Conservation (phyloP, 2,888 invertebrate species). For the Quadroppia sp. region DNA sequence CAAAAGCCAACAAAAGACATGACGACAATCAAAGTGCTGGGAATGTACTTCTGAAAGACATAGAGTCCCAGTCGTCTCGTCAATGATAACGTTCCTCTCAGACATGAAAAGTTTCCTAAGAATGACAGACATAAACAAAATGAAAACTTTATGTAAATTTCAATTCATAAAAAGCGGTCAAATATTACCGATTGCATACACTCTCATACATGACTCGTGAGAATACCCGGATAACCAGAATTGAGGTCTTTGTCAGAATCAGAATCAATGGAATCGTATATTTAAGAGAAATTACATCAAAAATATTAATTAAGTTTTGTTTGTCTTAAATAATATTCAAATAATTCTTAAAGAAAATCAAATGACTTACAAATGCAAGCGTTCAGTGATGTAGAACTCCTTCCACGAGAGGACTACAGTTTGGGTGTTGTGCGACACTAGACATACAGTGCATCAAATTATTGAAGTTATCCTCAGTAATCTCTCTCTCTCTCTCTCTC, state of each 20-base stretch:
- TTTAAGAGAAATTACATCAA: not conserved
- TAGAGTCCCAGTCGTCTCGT: conserved; percentile 16
- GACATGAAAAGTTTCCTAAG: conserved; percentile 30
- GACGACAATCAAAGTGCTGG: conserved; percentile 82
- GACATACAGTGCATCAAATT: too few species aligned
- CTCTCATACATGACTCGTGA: not conserved
- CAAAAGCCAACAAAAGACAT: conserved; percentile 96
- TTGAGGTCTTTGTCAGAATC: not conserved
- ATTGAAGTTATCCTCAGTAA: too few species aligned
- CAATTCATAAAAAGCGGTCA: not conserved
- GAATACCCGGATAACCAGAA: conserved; percentile 14
- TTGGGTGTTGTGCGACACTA: not conserved
- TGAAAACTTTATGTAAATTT: not conserved
- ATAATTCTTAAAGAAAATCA: not conserved
- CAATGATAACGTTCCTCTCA: not conserved
- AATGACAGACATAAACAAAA: too few species aligned
- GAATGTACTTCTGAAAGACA: conserved; percentile 62
- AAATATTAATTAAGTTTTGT: too few species aligned
- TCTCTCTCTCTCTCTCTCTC: too few species aligned
- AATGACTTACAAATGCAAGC: conserved; percentile 9
- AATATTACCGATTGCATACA: conserved; percentile 23
- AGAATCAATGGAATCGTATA: not conserved
- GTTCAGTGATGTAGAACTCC: conserved; percentile 4
- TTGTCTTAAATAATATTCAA: not conserved
- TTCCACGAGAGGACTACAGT: conserved; percentile 10